A percentile compares a stretch with the other conserved stretches of the same genome.
Conservation (phyloP, 37 sponge, comb jelly and placozoan species). For the Beroe forskalii region DNA sequence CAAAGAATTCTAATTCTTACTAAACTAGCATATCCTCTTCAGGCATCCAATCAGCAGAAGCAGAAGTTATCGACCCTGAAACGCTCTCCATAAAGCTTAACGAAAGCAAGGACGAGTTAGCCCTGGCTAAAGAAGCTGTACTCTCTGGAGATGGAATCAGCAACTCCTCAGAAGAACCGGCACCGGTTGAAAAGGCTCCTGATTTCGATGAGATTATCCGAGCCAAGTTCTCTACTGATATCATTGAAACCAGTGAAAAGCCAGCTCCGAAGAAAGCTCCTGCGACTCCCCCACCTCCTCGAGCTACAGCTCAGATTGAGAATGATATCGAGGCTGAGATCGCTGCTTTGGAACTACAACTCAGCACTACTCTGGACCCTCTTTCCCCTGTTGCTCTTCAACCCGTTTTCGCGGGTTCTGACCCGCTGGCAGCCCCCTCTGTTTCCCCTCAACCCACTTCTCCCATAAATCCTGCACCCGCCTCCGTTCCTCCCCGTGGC, state of each 20-base stretch:
- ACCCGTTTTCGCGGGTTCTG: not conserved
- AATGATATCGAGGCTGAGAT: constrained; percentile 16
- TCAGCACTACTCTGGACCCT: not conserved
- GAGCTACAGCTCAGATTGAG: not conserved
- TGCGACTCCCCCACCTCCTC: not conserved
- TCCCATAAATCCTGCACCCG: not conserved
- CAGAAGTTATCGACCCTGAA: constrained; percentile 5
- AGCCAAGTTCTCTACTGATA: not conserved
- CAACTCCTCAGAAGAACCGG: not conserved
- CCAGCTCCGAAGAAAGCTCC: not conserved
- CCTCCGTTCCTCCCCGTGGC: constrained; percentile 23
- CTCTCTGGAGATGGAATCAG: not conserved
- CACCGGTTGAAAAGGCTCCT: not conserved
- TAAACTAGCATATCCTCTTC: not conserved
- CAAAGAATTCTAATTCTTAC: too few species aligned
- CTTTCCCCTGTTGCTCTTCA: not conserved
- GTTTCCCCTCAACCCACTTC: not conserved
- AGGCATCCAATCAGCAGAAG: constrained; percentile 31
- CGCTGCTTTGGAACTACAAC: not conserved
- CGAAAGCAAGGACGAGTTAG: constrained; percentile 49
- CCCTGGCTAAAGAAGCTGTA: not conserved
- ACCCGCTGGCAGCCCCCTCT: not conserved
- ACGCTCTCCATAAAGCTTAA: constrained; percentile 13
- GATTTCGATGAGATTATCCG: constrained; percentile 43
- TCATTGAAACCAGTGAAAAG: not conserved